Base-by-base conservation (phyloP, 2,113 vertebrate genomes). In the Symphodus melops region DNA sequence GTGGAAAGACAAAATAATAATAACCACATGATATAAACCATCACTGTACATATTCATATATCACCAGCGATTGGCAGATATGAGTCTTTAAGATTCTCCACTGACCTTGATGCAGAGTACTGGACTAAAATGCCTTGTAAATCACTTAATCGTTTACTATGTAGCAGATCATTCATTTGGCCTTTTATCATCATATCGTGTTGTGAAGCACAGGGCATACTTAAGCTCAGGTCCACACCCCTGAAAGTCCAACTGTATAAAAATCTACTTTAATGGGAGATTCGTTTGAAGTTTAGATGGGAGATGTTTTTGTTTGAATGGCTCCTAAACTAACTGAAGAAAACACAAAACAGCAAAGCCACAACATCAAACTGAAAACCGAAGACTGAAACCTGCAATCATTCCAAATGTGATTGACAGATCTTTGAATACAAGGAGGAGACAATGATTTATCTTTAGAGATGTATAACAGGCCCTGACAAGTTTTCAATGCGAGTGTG, bases 381-480 rank as follows among this genome's bases (percentile, higher is more conserved):
- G 4, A 48, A 17, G 14, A 19, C 46, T 48, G 25, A 37, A 68
- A 33, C 49, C 20, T 52, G 23, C 23, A 37, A 64, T 52, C 13
- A 37, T 14, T 78, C n/a, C 17, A 16, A 21, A 12, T 3, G 8
- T 65, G 75, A 71, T 20, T 53, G 67, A 52, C 59, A 70, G 53
- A 17, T 44, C 64, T 63, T 62, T 68, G 65, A 69, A 64, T 46
- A 58, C 16, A 57, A n/a, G 16, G n/a, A 46, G 44, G 23, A 74
- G 25, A 58, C 53, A 39, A 41, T 64, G 64, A 69, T 68, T 69
- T 37, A 64, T 28, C 20, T 14, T 60, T 14, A 66, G 62, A 68
- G 42, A 57, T 19, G 25, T 25, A 25, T 25, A 39, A 68, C 12
- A 61, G 37, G n/a, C 42, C 42, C 5, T 20, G 48, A 36, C 14